Base-by-base conservation (phyloP, 2,888 invertebrate genomes). In the Drosophila mettleri region DNA sequence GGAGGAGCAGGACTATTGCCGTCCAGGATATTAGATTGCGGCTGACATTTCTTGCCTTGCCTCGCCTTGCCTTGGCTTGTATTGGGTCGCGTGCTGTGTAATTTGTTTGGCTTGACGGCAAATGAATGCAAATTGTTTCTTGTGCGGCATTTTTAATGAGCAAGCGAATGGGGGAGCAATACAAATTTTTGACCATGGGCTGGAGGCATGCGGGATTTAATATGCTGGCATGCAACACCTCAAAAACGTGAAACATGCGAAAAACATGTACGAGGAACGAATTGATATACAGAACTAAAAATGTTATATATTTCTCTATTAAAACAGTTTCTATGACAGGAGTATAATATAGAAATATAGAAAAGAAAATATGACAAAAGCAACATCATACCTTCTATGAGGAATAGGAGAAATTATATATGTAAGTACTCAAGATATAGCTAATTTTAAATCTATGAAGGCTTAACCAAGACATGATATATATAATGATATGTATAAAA, bases 121-220 rank as follows among this genome's bases (percentile, higher is more conserved):
- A 66, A 64, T 72, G 46, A 67, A 78, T 67, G 78, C 49, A 78
- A 63, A 81, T 72, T 78, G 48, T 74, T 71, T 54, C 60, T 49
- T 54, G 18, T 58, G 43, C 53, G 49, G 43, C 43, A 41, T 46
- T 71, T 14, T 63, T 51, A 69, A 70, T 61, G 57, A 61, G 66
- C 43, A n/a, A 33, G 9, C 29, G 16, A 12, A 53, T 24, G 39
- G 31, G 45, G 29, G 8, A 16, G 22, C 45, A 39, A n/a, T 24
- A 43, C 2, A 27, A 24, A 8, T 18, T 2, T n/a, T 8, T 38
- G 18, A 39, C 4, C 7, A n/a, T 27, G 38, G 20, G 39, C 2
- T 2, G 16, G 16, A 14, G n/a, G 22, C 22, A 27, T 60, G 9
- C 29, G 22, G 5, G 22, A 0, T 12, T 18, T 27, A 51, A 24